phyloP scores from a whole-genome alignment of 2,113 vertebrate species.

The Nematolebias whitei region DNA sequence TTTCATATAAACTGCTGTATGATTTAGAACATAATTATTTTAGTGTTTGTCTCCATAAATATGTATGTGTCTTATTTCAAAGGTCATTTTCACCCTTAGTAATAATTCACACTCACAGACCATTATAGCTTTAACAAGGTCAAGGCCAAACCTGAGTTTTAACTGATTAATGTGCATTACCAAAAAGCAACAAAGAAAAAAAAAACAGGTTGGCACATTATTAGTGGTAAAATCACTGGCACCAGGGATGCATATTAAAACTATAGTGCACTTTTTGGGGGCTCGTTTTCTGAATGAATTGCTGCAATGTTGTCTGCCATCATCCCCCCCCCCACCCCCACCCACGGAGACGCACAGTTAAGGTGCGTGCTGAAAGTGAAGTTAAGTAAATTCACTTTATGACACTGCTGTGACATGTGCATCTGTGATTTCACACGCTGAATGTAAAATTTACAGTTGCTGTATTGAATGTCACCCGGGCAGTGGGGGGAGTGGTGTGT shows the following conservation, averaged over 20 bases:
- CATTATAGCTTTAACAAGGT: constrained; percentile 66
- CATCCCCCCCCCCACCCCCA: constrained; percentile 40
- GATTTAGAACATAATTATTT: neutral
- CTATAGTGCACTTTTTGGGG: constrained; percentile 27
- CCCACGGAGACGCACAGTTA: constrained; percentile 63
- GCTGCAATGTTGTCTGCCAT: constrained; percentile 58
- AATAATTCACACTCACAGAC: constrained; percentile 70
- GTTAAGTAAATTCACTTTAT: constrained; percentile 83
- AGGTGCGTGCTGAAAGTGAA: constrained; percentile 68
- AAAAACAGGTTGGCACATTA: constrained; percentile 22
- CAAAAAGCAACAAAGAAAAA: constrained; percentile 10
- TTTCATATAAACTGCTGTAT: neutral
- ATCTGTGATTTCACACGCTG: constrained; percentile 86
- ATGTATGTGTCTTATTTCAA: constrained; percentile 29
- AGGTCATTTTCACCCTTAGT: constrained; percentile 55
- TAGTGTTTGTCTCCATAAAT: constrained; percentile 30
- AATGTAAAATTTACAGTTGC: constrained; percentile 84
- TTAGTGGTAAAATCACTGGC: constrained; percentile 46
- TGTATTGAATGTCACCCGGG: constrained; percentile 80
- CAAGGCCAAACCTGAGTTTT: constrained; percentile 48
- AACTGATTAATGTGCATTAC: constrained; percentile 57
- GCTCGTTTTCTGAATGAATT: constrained; percentile 62
- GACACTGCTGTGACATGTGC: constrained; percentile 78
- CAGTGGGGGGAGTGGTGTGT: constrained; percentile 58
- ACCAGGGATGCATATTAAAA: constrained; percentile 54